phyloP scores from a whole-genome alignment of 2,113 vertebrate genomes.

The Stictonetta naevosa region DNA sequence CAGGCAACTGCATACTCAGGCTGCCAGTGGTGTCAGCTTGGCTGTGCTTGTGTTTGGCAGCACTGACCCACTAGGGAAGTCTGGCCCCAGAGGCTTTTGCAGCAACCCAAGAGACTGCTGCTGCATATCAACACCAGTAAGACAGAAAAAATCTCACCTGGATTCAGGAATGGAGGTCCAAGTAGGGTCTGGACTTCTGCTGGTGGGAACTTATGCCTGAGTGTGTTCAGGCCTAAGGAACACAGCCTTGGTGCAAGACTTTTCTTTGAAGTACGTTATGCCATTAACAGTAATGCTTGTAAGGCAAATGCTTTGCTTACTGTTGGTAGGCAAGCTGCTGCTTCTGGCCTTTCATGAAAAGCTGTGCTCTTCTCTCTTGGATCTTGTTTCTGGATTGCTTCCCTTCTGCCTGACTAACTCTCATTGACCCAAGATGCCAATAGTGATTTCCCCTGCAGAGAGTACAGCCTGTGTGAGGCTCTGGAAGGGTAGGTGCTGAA shows the following conservation, averaged over 20 bases:
- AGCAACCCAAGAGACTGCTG: neutral
- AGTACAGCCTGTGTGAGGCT: accelerated
- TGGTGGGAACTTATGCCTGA: neutral
- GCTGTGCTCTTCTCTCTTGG: accelerated
- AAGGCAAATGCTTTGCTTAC: neutral
- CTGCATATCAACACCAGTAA: neutral
- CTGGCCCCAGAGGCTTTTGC: neutral
- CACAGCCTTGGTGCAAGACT: neutral
- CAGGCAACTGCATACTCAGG: neutral
- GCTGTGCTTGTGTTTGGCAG: neutral
- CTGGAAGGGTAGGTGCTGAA: neutral
- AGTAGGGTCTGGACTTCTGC: neutral
- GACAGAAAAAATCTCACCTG: neutral
- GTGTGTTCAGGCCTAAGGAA: neutral
- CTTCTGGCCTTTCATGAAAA: neutral
- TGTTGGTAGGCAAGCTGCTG: neutral
- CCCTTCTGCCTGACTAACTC: neutral
- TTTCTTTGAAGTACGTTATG: neutral
- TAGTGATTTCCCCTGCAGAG: neutral
- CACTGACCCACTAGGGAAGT: neutral
- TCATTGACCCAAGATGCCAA: neutral
- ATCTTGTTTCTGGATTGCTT: accelerated
- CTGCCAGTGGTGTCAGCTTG: neutral
- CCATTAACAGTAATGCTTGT: neutral
- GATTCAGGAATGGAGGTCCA: neutral